A percentile compares a stretch with the other conserved stretches of the same genome.
Evolutionary conservation across 2,797 vertebrate genomes (phyloP).

Genomic region (Sebastes cheni): DNA sequence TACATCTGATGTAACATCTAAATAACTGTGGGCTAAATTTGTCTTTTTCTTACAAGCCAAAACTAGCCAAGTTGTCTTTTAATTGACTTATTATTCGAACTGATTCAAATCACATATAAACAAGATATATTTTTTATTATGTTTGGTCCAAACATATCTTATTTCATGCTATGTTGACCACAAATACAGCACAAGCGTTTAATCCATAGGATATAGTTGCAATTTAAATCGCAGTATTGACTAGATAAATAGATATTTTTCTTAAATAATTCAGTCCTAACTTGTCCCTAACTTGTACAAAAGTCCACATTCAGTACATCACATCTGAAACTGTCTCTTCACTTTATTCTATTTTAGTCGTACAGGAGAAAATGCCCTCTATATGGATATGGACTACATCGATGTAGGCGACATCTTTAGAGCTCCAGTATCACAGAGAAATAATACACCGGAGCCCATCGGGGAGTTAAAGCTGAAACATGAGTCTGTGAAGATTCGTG

Average conservation of each 20-base stretch:
- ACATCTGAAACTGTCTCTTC: not conserved
- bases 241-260: not conserved
- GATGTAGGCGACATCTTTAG: slow-evolving; percentile 12
- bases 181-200: not conserved
- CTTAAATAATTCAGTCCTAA: not conserved
- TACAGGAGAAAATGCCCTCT: not conserved
- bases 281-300: not conserved
- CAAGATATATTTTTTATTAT: not conserved
- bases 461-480: slow-evolving; percentile 6
- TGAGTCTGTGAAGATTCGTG: slow-evolving; percentile 1
- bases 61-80: too few relatives aligned
- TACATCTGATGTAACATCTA: too few relatives aligned
- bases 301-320: too few relatives aligned
- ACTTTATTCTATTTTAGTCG: slow-evolving; percentile 23
- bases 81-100: fast-evolving
- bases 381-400: not conserved
- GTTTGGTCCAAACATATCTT: not conserved
- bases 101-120: not conserved
- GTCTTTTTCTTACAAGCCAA: not conserved
- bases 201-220: not conserved
- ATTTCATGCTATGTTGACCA: not conserved
- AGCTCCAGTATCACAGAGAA: slow-evolving; percentile 31
- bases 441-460: slow-evolving; percentile 12
- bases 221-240: too few relatives aligned
- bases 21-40: not conserved